Conservation (phyloP, 2,113 vertebrate species). For the Podilymbus podiceps region DNA sequence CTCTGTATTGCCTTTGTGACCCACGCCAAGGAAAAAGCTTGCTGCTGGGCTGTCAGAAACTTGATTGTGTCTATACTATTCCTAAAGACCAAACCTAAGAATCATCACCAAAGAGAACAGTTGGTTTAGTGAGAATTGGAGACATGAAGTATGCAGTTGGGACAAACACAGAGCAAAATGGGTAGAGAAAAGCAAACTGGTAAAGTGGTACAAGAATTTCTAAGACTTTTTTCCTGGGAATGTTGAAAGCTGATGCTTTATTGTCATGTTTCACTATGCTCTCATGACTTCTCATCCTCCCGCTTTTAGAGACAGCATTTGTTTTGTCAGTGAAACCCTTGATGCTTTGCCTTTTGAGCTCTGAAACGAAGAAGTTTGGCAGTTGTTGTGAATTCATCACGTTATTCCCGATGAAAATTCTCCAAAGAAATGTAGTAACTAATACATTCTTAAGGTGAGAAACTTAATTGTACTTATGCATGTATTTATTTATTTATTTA, state of each 20-base stretch:
- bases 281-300: not conserved
- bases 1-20: not conserved
- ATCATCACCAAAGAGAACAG: not conserved
- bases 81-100: not conserved
- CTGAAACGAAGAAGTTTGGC: not conserved
- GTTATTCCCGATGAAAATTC: not conserved
- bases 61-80: not conserved
- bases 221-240: not conserved
- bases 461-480: constrained; percentile 43
- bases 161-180: not conserved
- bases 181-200: not conserved
- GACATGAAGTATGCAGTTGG: not conserved
- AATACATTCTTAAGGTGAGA: constrained; percentile 18
- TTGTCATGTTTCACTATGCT: not conserved
- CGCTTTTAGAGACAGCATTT: not conserved
- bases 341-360: not conserved
- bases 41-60: not conserved
- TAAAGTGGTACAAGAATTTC: not conserved
- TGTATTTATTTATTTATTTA: not conserved
- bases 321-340: not conserved
- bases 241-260: not conserved
- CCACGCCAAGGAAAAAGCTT: not conserved
- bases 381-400: not conserved
- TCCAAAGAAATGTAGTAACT: constrained; percentile 12
- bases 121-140: not conserved